A percentile compares a stretch with the other conserved stretches of the same genome.
Evolutionary conservation across 2,113 vertebrate genomes (phyloP).

Genomic region (Arizona elegans): DNA sequence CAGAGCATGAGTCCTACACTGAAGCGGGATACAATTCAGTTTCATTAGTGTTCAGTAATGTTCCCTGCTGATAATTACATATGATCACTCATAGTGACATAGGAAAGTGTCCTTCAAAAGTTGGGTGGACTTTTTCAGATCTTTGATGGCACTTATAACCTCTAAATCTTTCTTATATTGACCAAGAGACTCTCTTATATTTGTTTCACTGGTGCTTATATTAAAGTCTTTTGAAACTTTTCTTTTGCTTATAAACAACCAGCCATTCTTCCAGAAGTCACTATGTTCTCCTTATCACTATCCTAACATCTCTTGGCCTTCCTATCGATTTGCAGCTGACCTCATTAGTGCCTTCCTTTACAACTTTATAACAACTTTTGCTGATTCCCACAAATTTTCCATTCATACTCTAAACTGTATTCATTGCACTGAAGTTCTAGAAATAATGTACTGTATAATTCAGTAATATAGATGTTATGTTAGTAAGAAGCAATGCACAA

Average conservation of each 20-base stretch:
- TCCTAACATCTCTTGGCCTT: neutral
- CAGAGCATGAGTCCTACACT: neutral
- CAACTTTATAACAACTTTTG: neutral
- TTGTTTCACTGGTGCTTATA: neutral
- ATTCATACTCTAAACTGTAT: neutral
- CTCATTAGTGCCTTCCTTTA: neutral
- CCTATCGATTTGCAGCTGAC: neutral
- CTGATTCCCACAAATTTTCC: neutral
- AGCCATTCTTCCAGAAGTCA: neutral
- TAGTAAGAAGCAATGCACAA: neutral
- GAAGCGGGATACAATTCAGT: neutral
- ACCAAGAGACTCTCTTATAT: neutral
- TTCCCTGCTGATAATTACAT: neutral
- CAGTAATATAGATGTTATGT: neutral
- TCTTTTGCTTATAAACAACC: neutral
- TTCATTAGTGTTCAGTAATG: neutral
- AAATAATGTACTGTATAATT: neutral
- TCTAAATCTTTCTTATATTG: neutral
- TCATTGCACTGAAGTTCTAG: neutral
- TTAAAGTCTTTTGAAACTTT: neutral
- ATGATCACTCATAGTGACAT: neutral
- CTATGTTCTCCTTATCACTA: neutral
- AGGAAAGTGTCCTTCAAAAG: neutral
- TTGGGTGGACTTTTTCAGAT: neutral
- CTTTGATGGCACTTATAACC: neutral